A percentile compares a stretch with the other conserved stretches of the same genome.
Evolutionary conservation across 2,888 invertebrate species (phyloP).

Genomic region (Nycteola revayana): DNA sequence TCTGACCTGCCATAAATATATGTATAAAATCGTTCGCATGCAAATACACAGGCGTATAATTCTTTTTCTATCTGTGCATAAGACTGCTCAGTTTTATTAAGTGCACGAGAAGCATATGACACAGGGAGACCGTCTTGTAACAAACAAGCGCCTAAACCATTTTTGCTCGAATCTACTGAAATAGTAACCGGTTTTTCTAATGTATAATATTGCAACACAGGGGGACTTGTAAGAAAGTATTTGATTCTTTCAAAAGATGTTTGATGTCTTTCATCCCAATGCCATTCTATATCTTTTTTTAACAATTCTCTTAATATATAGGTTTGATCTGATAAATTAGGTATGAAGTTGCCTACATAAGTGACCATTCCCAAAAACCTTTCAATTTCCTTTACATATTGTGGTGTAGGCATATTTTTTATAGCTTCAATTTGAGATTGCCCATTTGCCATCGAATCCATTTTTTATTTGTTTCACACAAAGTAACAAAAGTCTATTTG

Average conservation of each 20-base stretch:
- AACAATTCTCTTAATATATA: conserved; percentile 11
- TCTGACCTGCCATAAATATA: conserved; percentile 9
- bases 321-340: conserved; percentile 27
- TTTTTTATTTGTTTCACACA: too few relatives aligned
- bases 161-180: conserved; percentile 16
- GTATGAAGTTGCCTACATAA: too few relatives aligned
- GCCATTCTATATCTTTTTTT: conserved; percentile 25
- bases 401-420: conserved; percentile 23
- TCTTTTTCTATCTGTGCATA: conserved; percentile 28
- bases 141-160: conserved; percentile 24
- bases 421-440: conserved; percentile 20
- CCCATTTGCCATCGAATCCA: too few relatives aligned
- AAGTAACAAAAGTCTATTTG: too few relatives aligned
- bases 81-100: conserved; percentile 18
- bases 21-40: conserved; percentile 2
- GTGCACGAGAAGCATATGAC: conserved; percentile 22
- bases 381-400: conserved; percentile 21
- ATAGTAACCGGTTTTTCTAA: conserved; percentile 14
- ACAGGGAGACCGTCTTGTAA: conserved; percentile 23
- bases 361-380: conserved; percentile 27
- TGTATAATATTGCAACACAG: conserved; percentile 21
- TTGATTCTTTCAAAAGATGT: conserved; percentile 11
- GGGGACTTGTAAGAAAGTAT: conserved; percentile 8
- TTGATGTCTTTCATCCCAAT: conserved; percentile 18
- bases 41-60: conserved; percentile 20